Conservation (phyloP, 2,888 invertebrate genomes). For the Lypha dubia region DNA sequence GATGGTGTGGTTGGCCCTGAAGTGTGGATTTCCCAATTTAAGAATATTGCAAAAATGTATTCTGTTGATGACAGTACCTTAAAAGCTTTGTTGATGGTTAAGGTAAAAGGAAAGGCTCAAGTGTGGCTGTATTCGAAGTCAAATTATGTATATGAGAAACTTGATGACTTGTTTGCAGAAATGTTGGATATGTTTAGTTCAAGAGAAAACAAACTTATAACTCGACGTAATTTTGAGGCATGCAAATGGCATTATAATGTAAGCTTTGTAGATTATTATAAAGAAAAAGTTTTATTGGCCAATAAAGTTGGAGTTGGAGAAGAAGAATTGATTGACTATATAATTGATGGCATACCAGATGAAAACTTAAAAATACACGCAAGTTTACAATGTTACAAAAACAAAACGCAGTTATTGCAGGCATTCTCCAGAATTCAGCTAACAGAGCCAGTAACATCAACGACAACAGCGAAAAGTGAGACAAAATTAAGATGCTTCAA, state of each 20-base stretch:
- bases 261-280: conserved; percentile 53
- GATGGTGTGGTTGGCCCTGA: too few relatives aligned
- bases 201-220: conserved; percentile 42
- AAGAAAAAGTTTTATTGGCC: conserved; percentile 60
- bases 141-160: conserved; percentile 22
- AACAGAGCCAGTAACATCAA: background rate
- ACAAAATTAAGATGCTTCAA: conserved; percentile 18
- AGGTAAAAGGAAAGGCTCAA: conserved; percentile 7
- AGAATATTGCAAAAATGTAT: too few relatives aligned
- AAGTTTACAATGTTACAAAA: conserved; percentile 54
- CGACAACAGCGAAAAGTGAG: background rate
- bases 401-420: conserved; percentile 43
- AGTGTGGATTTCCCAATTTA: too few relatives aligned
- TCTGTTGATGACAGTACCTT: too few relatives aligned
- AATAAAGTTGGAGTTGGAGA: conserved; percentile 52
- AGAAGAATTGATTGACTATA: conserved; percentile 63
- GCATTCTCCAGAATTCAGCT: conserved; percentile 56
- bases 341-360: conserved; percentile 69
- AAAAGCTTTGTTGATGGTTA: too few relatives aligned
- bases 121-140: conserved; percentile 58
- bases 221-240: conserved; percentile 61
- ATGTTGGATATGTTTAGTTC: conserved; percentile 18
- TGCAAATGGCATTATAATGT: conserved; percentile 55
- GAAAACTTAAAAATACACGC: conserved; percentile 51
- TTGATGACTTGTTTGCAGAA: conserved; percentile 16